phyloP scores from a whole-genome alignment of 1,140 invertebrate species.

The Caenorhabditis latens region DNA sequence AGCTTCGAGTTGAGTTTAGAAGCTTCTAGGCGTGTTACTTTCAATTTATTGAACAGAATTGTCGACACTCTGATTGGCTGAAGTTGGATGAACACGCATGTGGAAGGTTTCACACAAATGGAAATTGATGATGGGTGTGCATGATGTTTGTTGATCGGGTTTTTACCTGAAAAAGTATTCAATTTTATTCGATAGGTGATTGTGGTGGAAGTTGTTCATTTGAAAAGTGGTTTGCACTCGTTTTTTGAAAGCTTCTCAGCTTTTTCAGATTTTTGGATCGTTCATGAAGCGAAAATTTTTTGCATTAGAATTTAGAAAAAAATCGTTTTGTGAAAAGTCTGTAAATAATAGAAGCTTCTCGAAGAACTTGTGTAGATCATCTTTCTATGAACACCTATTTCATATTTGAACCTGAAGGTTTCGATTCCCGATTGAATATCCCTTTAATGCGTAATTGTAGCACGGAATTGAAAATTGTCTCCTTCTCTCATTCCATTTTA shows the following conservation, averaged over 20 bases:
- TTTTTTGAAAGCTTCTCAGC: constrained; percentile 33
- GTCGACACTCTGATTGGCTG: neutral
- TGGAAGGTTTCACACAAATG: too few relatives aligned
- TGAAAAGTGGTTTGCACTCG: constrained; percentile 10
- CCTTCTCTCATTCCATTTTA: neutral
- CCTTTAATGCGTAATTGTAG: neutral
- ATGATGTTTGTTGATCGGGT: constrained; percentile 52
- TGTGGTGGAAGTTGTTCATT: constrained; percentile 30
- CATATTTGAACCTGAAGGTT: neutral
- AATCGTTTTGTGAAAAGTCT: neutral
- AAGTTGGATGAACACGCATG: neutral
- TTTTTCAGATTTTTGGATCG: neutral
- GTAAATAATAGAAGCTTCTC: neutral
- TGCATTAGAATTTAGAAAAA: neutral
- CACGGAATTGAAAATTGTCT: neutral
- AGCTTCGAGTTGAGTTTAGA: neutral
- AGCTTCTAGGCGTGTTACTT: neutral
- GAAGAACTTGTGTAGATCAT: neutral
- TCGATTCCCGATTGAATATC: constrained; percentile 29
- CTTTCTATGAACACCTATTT: neutral
- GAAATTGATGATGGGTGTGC: constrained; percentile 32
- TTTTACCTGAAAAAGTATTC: constrained; percentile 24
- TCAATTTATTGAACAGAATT: constrained; percentile 15
- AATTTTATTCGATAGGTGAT: neutral
- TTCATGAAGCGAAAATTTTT: neutral